A percentile compares a stretch with the other conserved stretches of the same genome.
Conservation (phyloP, 2,797 vertebrate genomes). For the Macroramphosus scolopax region DNA sequence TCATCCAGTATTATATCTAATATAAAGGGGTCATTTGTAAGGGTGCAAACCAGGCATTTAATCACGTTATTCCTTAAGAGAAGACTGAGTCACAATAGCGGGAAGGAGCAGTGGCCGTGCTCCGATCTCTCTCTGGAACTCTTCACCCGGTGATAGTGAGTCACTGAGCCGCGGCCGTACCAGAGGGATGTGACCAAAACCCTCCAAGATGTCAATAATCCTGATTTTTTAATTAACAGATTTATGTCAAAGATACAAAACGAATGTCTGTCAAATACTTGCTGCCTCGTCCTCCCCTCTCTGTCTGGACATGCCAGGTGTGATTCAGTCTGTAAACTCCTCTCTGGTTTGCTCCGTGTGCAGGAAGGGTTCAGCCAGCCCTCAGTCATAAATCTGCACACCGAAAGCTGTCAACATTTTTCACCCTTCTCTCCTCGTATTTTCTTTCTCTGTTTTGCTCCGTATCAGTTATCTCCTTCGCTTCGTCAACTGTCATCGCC, state of each 20-base stretch:
- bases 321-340: slow-evolving; percentile 55
- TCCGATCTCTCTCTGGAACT: too few species aligned
- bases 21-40: too few species aligned
- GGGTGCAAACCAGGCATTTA: too few species aligned
- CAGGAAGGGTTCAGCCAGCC: slow-evolving; percentile 33
- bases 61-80: too few species aligned
- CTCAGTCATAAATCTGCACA: slow-evolving; percentile 62
- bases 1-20: too few species aligned
- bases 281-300: slow-evolving; percentile 39
- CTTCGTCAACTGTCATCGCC: slow-evolving; percentile 24
- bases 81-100: too few species aligned
- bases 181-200: too few species aligned
- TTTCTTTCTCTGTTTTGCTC: slow-evolving; percentile 16
- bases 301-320: slow-evolving; percentile 65
- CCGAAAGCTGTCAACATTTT: slow-evolving; percentile 48
- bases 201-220: too few species aligned
- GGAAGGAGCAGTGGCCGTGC: too few species aligned
- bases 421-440: slow-evolving; percentile 22
- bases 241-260: slow-evolving; percentile 9
- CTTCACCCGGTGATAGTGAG: too few species aligned
- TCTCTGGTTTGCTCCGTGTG: slow-evolving; percentile 42
- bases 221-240: too few species aligned
- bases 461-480: slow-evolving; percentile 27
- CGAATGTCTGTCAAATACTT: slow-evolving; percentile 37
- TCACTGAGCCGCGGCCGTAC: too few species aligned